phyloP scores from a whole-genome alignment of 2,797 vertebrate genomes.

The Heterohyrax brucei region DNA sequence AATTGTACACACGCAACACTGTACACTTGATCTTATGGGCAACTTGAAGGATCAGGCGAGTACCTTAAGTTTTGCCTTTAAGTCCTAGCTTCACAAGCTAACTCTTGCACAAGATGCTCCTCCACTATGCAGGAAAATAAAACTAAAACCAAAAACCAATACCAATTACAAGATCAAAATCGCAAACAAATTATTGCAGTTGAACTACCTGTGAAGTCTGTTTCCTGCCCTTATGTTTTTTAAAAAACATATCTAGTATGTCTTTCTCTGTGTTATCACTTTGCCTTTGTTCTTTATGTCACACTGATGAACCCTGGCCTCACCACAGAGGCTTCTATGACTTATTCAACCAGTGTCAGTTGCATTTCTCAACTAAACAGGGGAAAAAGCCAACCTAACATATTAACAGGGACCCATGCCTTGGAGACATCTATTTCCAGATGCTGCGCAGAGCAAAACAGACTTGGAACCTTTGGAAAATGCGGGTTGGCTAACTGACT shows the following conservation, averaged over 20 bases:
- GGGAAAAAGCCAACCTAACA: not conserved
- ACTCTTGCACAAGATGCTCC: not conserved
- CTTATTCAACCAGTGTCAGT: not conserved
- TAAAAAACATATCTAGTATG: not conserved
- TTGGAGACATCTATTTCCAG: slow-evolving; percentile 30
- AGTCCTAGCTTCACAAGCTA: not conserved
- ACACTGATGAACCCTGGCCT: not conserved
- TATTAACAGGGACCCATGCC: not conserved
- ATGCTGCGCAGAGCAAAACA: not conserved
- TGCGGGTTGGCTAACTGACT: not conserved
- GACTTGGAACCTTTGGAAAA: not conserved
- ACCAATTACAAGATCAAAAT: not conserved
- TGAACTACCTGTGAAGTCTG: not conserved
- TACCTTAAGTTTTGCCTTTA: slow-evolving; percentile 22
- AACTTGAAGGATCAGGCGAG: not conserved
- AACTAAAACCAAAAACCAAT: slow-evolving; percentile 49
- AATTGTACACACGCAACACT: not conserved
- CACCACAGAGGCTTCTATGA: not conserved
- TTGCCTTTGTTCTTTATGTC: slow-evolving; percentile 37
- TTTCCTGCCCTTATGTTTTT: not conserved
- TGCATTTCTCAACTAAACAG: slow-evolving; percentile 44
- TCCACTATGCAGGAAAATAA: not conserved
- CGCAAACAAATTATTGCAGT: not conserved
- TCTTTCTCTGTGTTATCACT: not conserved
- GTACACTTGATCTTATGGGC: not conserved